Evolutionary conservation across 2,797 vertebrate genomes (phyloP), one percentile per base, ranked within the genome.

Genomic region (Forpus xanthops): DNA sequence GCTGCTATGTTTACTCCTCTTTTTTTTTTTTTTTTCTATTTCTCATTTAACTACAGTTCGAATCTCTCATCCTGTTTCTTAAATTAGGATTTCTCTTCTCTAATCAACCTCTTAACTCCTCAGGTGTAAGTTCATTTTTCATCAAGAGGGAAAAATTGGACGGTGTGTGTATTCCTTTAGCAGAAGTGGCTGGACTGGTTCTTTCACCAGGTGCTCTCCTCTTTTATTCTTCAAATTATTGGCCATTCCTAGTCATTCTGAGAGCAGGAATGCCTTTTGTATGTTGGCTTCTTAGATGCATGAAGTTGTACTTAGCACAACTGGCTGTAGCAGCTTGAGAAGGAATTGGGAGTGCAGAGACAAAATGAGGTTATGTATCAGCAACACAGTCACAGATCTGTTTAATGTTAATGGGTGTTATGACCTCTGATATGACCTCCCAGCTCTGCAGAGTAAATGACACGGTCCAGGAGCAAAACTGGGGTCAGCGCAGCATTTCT

Each of bases 351-450:
- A 33, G 18, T 4, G 2, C 5, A 25, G 33, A 68, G 58, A 39
- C 47, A 31, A 27, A 33, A 62, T 33, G 47, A 28, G 21, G n/a
- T 70, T 31, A 12, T n/a, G 11, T 5, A 27, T 24, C n/a, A 81
- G 35, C 83, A 71, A 41, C n/a, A 50, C n/a, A 44, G 53, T 50
- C 17, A 39, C 10, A 31, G 31, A 9, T 53, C 2, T 8, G 5
- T 44, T 77, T 53, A 45, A 44, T 1, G 1, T n/a, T 66, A 24
- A 75, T 2, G 15, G 52, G 20, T 31, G 45, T 21, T 0, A 4
- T 3, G 44, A 64, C 35, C 31, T 71, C 23, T 31, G 50, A 24
- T 0, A 5, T 3, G 44, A 64, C 39, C 28, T 71, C 20, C 27
- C 56, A 53, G 37, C 61, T 89, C 33, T 7, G 2, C 11, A 0